These are phyloP conservation scores for Heliconius hortense DNA, from an alignment of 2,888 invertebrate species.

Conservation along the genomic window DNA sequence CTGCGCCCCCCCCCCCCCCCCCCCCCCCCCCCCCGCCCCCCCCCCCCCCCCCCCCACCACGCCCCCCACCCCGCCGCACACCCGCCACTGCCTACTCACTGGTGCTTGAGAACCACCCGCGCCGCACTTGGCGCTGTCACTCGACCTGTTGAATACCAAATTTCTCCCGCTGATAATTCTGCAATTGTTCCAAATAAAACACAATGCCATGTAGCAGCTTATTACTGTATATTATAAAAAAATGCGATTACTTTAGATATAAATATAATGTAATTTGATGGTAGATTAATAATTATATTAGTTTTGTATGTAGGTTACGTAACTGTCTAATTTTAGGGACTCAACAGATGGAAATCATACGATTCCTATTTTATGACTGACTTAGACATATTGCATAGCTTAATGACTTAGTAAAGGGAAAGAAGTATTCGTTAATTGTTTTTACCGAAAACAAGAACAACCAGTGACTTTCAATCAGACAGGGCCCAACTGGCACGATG, in stretches of 20 bases:
- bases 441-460: not conserved
- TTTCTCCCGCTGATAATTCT: constrained; percentile 14
- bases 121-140: constrained; percentile 85
- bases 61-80: constrained; percentile 47
- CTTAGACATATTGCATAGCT: not conserved
- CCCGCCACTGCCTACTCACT: constrained; percentile 80
- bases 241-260: too few relatives aligned
- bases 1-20: constrained; percentile 50
- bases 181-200: constrained; percentile 15
- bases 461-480: not conserved
- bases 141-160: constrained; percentile 75
- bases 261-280: not conserved
- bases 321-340: not conserved
- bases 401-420: too few relatives aligned
- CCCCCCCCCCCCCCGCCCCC: constrained; percentile 45
- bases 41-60: constrained; percentile 49
- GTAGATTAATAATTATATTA: not conserved
- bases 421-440: not conserved
- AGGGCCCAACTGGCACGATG: not conserved
- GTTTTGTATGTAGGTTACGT: not conserved
- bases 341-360: not conserved
- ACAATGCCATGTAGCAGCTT: not conserved
- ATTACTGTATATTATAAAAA: not conserved
- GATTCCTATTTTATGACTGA: not conserved
- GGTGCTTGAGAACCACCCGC: constrained; percentile 81